These are phyloP conservation scores for Marronus borbonicus DNA, from an alignment of 2,888 invertebrate species.

Conservation along the genomic window DNA sequence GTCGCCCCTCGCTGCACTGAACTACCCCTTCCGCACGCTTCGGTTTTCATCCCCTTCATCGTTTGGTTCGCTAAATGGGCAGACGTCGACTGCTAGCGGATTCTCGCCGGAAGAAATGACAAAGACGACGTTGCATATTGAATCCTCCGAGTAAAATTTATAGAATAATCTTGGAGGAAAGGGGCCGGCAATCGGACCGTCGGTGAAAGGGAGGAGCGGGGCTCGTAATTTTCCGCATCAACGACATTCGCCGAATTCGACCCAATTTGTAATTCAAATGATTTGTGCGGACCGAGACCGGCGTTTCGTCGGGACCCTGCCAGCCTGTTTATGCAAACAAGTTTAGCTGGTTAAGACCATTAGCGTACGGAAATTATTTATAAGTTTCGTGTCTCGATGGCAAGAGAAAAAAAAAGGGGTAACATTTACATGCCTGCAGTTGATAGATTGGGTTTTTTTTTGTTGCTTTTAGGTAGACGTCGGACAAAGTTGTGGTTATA, in stretches of 20 bases:
- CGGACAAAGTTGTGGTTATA: too few species aligned
- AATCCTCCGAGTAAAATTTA: conserved; percentile 26
- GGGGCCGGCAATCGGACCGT: too few species aligned
- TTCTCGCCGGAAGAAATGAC: not conserved
- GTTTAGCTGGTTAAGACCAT: conserved; percentile 39
- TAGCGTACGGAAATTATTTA: conserved; percentile 43
- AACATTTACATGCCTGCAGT: not conserved
- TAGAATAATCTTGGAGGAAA: conserved; percentile 32
- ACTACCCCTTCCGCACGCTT: not conserved
- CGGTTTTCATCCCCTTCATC: not conserved
- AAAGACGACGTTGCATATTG: conserved; percentile 37
- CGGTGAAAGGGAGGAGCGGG: conserved; percentile 2
- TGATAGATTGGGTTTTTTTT: not conserved
- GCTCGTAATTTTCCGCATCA: conserved; percentile 41
- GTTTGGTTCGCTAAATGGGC: conserved; percentile 13
- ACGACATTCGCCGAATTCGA: conserved; percentile 34
- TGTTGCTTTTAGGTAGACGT: too few species aligned
- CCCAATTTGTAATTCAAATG: conserved; percentile 47
- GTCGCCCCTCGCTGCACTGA: not conserved
- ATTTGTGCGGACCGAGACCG: conserved; percentile 28
- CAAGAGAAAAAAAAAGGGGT: not conserved
- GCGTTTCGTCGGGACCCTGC: not conserved
- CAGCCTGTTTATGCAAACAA: conserved; percentile 40
- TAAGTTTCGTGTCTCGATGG: conserved; percentile 17
- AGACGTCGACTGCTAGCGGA: not conserved